Percentiles rank a stretch among this genome's conserved stretches.
phyloP scores from a whole-genome alignment of 2,888 invertebrate genomes.

The Fragum whitleyi region DNA sequence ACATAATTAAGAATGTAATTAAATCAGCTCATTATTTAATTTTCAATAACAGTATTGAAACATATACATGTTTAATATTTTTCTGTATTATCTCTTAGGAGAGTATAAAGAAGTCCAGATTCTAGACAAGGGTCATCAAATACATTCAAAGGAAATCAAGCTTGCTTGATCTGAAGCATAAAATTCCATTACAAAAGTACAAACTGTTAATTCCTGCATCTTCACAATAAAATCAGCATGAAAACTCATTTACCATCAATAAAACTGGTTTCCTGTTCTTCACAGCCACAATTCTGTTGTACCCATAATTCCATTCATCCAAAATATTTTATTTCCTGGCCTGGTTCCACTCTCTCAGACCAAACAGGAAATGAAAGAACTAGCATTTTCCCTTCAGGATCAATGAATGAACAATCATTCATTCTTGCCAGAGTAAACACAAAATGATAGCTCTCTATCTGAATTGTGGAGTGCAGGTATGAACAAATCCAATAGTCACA shows the following conservation, averaged over 20 bases:
- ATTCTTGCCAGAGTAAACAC: not conserved
- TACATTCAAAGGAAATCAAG: too few relatives aligned
- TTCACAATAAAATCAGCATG: not conserved
- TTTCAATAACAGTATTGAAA: too few relatives aligned
- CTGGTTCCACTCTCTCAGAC: not conserved
- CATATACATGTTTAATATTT: too few relatives aligned
- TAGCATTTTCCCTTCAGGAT: not conserved
- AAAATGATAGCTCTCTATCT: not conserved
- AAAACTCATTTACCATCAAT: not conserved
- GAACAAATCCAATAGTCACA: not conserved
- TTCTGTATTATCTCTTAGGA: too few relatives aligned
- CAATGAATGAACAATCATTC: conserved; percentile 13
- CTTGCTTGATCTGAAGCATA: not conserved
- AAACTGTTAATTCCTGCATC: not conserved
- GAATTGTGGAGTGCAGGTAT: not conserved
- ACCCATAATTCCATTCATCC: conserved; percentile 17
- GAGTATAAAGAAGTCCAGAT: too few relatives aligned
- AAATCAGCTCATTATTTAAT: too few relatives aligned
- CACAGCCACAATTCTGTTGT: not conserved
- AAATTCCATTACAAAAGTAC: not conserved
- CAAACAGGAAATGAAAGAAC: not conserved
- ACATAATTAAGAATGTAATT: too few relatives aligned
- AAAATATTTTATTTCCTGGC: conserved; percentile 10
- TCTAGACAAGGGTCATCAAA: too few relatives aligned
- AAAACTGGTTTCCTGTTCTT: not conserved